Conservation (phyloP, 1,140 invertebrate genomes). For the Leptopilina boulardi region DNA sequence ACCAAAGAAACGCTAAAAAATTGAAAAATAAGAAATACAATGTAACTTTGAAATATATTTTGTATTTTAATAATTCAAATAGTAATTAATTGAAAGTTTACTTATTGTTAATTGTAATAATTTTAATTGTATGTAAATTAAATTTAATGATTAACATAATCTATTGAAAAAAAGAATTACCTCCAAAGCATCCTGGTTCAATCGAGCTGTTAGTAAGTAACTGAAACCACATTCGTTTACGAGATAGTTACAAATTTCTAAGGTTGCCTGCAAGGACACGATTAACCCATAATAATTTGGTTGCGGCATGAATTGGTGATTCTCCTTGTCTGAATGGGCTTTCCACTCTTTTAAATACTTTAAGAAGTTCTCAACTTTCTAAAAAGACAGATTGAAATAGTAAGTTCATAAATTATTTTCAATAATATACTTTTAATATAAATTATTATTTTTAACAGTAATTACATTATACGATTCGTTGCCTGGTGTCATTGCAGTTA, state of each 20-base stretch:
- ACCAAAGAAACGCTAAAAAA: slow-evolving; percentile 47
- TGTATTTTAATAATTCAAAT: neutral
- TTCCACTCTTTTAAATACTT: slow-evolving; percentile 33
- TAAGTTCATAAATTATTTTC: neutral
- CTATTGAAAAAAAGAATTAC: slow-evolving; percentile 3
- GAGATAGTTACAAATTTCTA: slow-evolving; percentile 33
- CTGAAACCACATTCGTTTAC: slow-evolving; percentile 32
- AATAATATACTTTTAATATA: neutral
- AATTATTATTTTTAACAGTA: neutral
- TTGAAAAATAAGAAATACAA: neutral
- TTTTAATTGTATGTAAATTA: too few relatives aligned
- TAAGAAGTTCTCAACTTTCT: neutral
- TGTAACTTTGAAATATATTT: neutral
- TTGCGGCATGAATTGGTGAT: slow-evolving; percentile 38
- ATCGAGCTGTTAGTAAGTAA: slow-evolving; percentile 37
- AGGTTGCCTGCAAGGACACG: slow-evolving; percentile 35
- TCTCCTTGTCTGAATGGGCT: neutral
- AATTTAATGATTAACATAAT: too few relatives aligned
- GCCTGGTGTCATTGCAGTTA: slow-evolving; percentile 32
- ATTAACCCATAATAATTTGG: slow-evolving; percentile 37
- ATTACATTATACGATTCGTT: slow-evolving; percentile 39
- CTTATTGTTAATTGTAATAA: too few relatives aligned
- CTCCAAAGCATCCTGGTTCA: slow-evolving; percentile 41
- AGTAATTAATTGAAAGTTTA: too few relatives aligned
- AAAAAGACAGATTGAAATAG: neutral